Base-by-base conservation (phyloP, 2,113 vertebrate species). In the Himantopus leucocephalus region DNA sequence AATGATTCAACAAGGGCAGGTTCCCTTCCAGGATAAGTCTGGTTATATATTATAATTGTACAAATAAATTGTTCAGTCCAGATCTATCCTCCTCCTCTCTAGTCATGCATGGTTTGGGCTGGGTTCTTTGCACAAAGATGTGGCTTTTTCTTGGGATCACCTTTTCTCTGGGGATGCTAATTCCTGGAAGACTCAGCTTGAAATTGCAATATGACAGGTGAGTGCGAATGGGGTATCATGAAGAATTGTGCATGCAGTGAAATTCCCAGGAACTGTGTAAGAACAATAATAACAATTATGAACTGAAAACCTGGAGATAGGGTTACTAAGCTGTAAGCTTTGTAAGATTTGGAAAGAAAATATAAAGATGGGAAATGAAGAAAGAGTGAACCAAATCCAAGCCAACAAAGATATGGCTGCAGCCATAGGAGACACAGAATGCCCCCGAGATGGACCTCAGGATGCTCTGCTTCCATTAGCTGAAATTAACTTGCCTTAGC, bases 121-220 rank as follows among this genome's bases (percentile, higher is more conserved):
- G 35, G 19, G 11, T 35, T 84, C 35, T 86, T 26, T 12, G 24
- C 50, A 71, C 20, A 81, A 94, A 91, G 30, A 97, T 97, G 95
- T 41, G 50, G 79, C 35, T 94, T 95, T 86, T 92, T 84, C 60
- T 92, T 72, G 17, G 43, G 39, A 91, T 91, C 48, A n/a, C 60
- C 45, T 91, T 92, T 81, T 84, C 66, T 68, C 43, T 96, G 80
- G 96, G 70, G 20, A 60, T 62, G 26, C 43, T 95, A 48, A 93
- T 97, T 91, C 88, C 96, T 92, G 96, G 92, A 80, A 91, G 75
- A 53, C 55, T 81, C 91, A 75, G 88, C 94, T 75, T 89, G 91
- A 82, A 87, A 78, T 43, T 89, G 60, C 85, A 50, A 3, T 92
- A 95, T 62, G 35, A 94, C 2, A 26, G 96, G 92, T 94, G 80